Evolutionary conservation across 2,888 invertebrate species (phyloP), one percentile per base, ranked within the genome.

Genomic region (Brachypalpus laphriformis): DNA sequence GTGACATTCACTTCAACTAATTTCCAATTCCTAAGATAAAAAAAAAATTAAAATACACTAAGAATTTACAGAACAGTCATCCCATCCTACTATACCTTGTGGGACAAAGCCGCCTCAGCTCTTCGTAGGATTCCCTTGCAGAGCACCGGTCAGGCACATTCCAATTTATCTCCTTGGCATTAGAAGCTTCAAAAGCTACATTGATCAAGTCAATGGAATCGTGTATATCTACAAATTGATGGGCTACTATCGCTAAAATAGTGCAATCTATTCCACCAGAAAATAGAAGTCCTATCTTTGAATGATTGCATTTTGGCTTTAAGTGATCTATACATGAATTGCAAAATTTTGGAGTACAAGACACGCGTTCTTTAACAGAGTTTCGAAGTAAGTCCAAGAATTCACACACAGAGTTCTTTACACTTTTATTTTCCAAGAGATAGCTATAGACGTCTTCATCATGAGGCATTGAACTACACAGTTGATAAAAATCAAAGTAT

Each of bases 181-280:
- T 88, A 45, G 87, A 89, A n/a, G 61, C 65, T 89, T 94, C 95
- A 93, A 99, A 99, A 16, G 98, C 97, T n/a, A 99, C 98, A 93
- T 99, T 99, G 34, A 98, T 93, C 18, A 99, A 94, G 91, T 99
- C 98, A 88, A 99, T 97, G 20, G 95, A 93, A 89, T 96, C 95
- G 63, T 93, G 89, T 77, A 89, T 88, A 0, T 94, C 92, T 16
- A 96, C 92, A 92, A 93, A 95, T 92, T 94, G 94, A 90, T 97
- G 94, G 6, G 96, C 95, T 56, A 98, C 90, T 56, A 95, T 93
- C 28, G 99, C 96, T 87, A 99, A 92, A 88, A 99, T 94, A n/a
- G 98, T 95, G 80, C 98, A 99, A 92, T 99, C 99, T 42, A 99
- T 93, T 14, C 99, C 99, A 45, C 99, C 99, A 86, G 99, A 99